Conservation (phyloP, 2,113 vertebrate species). For the Zootoca vivipara region DNA sequence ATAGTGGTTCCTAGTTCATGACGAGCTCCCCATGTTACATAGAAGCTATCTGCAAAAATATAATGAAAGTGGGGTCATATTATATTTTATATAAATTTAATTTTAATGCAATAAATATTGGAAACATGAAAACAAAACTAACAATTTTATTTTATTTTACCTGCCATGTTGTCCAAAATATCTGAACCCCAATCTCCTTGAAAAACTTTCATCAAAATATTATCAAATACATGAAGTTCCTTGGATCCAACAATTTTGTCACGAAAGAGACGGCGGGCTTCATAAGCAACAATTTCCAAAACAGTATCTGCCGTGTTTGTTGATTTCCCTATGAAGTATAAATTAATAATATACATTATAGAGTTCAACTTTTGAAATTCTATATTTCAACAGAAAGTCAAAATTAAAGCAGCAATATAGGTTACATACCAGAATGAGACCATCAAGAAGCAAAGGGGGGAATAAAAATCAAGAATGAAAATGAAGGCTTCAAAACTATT, state of each 20-base stretch:
- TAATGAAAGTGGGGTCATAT: background rate
- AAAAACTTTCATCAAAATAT: conserved; percentile 87
- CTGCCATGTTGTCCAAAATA: conserved; percentile 86
- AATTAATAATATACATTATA: conserved; percentile 8
- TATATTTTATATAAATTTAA: background rate
- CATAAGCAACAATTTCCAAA: conserved; percentile 90
- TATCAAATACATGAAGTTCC: conserved; percentile 89
- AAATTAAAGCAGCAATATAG: conserved; percentile 40
- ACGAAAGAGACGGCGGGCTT: conserved; percentile 90
- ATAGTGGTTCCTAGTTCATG: conserved; percentile 72
- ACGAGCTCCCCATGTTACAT: conserved; percentile 91
- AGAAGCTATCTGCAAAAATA: conserved; percentile 84
- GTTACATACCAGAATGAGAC: conserved; percentile 58
- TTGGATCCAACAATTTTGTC: conserved; percentile 90
- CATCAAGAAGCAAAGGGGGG: conserved; percentile 50
- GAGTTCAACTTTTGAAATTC: conserved; percentile 13
- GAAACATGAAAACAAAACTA: background rate
- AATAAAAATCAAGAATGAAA: conserved; percentile 19
- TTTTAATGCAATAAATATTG: background rate
- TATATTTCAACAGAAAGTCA: conserved; percentile 27
- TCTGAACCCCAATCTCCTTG: conserved; percentile 91
- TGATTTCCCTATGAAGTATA: conserved; percentile 76
- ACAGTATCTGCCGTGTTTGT: conserved; percentile 84
- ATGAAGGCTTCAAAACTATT: background rate
- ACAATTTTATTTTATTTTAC: conserved; percentile 68